Base-by-base conservation (phyloP, 2,797 vertebrate species). In the Xenops minutus region DNA sequence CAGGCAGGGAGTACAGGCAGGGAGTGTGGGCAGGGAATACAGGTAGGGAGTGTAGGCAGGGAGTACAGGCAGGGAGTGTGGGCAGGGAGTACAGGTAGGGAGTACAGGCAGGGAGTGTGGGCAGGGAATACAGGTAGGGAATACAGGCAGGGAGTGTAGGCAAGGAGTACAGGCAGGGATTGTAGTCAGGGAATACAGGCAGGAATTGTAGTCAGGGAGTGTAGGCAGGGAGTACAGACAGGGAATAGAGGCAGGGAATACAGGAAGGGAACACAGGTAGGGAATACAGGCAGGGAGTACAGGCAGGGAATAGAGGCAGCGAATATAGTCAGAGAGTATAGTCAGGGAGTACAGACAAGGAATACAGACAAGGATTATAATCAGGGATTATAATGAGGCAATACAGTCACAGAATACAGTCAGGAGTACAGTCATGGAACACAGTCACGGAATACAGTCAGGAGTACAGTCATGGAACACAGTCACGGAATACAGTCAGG, bases 271-370 rank as follows among this genome's bases (percentile, higher is more conserved):
- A 15, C 12, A 14, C 1, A 68, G 46, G 5, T 12, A 16, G 32
- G 29, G 59, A 21, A 19, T 14, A 27, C 0, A 32, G 32, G 1
- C 6, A 36, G 26, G 43, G 19, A 26, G 66, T 8, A 48, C 0
- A 37, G 56, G 9, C 26, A 17, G 49, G 49, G 63, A 24, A 16
- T 19, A 14, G 2, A 76, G 46, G 2, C 19, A 23, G 32, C 19
- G 59, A 17, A 21, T 16, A 26, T 0, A 34, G 34, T 0, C 5
- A 37, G 20, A 44, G 18, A n/a, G 66, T 7, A 36, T 0, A 36
- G 52, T 2, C 52, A 32, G 29, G 37, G 55, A 58, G 6, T 23
- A 56, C 9, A 56, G 21, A 2, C 56, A 36, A 10, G 10, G 10
- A 58, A 34, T 55, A 55, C 1, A 55, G 55, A 9, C 14, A 24